Conservation (phyloP, 2,888 invertebrate genomes). For the Micoletzkya japonica region DNA sequence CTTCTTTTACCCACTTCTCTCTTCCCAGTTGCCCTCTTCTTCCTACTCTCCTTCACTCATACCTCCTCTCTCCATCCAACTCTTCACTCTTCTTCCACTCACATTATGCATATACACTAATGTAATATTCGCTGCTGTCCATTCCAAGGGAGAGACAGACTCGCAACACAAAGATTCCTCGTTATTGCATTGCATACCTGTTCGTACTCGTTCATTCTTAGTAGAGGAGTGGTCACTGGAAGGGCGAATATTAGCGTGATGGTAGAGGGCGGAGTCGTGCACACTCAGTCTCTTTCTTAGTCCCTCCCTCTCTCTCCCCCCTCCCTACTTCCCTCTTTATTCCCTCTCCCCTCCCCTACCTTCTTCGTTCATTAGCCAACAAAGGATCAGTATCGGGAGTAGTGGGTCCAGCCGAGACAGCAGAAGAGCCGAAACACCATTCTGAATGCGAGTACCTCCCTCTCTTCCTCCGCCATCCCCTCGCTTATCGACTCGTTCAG, state of each 20-base stretch:
- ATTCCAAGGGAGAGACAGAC: neutral
- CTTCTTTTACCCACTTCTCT: slow-evolving; percentile 11
- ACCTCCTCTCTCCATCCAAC: neutral
- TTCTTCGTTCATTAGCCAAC: neutral
- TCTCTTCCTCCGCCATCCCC: no score
- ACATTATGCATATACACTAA: no score
- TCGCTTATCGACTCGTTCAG: no score
- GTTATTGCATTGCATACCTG: no score
- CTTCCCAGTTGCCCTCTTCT: neutral
- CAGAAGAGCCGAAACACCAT: slow-evolving; percentile 26
- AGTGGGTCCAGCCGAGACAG: slow-evolving; percentile 6
- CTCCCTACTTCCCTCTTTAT: neutral
- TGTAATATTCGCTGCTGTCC: no score
- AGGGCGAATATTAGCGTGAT: no score
- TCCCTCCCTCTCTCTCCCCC: neutral
- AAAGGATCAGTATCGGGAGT: slow-evolving; percentile 21
- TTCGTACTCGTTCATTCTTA: no score
- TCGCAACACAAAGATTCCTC: neutral
- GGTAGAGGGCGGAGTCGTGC: neutral
- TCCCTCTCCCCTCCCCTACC: slow-evolving; percentile 20
- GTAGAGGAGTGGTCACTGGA: no score
- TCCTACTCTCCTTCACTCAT: neutral
- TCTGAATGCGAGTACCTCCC: slow-evolving; percentile 2
- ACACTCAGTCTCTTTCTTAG: neutral
- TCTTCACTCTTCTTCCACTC: no score